These are phyloP conservation scores for Poicephalus meyeri DNA, from an alignment of 2,113 vertebrate genomes.

Conservation along the genomic window DNA sequence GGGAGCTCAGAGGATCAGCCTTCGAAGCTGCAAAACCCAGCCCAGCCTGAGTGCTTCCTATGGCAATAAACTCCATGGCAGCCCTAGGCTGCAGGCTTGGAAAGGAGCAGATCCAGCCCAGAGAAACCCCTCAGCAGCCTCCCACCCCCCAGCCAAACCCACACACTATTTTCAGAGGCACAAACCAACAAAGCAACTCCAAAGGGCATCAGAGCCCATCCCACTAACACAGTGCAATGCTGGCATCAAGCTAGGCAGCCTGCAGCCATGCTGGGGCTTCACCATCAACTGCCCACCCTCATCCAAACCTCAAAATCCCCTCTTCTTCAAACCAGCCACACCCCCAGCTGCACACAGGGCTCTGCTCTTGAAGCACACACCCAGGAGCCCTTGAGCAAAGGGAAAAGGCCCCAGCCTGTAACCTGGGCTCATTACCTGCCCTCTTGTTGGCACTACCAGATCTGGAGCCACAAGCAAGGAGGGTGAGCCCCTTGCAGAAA, in stretches of 20 bases:
- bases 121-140: background rate
- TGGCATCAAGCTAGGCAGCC: background rate
- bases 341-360: background rate
- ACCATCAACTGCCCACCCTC: background rate
- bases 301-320: background rate
- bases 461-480: background rate
- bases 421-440: background rate
- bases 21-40: background rate
- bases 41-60: rapidly evolving
- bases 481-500: background rate
- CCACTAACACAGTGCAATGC: background rate
- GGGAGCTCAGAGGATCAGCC: background rate
- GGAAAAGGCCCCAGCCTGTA: background rate
- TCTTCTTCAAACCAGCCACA: background rate
- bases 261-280: background rate
- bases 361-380: background rate
- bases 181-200: background rate
- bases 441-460: background rate
- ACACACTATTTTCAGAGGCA: background rate
- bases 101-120: background rate
- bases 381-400: rapidly evolving
- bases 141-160: background rate
- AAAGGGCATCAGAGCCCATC: background rate
- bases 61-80: background rate
- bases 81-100: background rate